Evolutionary conservation across 1,140 invertebrate genomes (phyloP).

Genomic region (Cyclargus thomasi): DNA sequence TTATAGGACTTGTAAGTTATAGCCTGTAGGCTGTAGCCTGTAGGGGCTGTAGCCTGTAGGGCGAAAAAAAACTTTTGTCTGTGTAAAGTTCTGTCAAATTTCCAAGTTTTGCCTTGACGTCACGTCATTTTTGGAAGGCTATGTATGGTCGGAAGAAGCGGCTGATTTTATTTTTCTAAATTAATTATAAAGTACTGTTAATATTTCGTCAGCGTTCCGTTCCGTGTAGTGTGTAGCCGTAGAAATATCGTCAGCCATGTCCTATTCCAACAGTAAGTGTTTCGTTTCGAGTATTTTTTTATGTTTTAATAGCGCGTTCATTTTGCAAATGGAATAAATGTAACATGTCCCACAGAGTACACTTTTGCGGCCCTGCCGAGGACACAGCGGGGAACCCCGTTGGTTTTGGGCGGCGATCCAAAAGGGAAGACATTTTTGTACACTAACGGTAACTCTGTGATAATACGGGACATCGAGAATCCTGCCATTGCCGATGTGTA

Average conservation of each 20-base stretch:
- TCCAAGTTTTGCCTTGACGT: slow-evolving; percentile 34
- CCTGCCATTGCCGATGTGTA: slow-evolving; percentile 95
- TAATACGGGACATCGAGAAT: slow-evolving; percentile 97
- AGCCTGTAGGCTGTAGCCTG: too few relatives aligned
- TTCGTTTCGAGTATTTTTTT: slow-evolving; percentile 26
- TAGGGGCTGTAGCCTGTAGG: too few relatives aligned
- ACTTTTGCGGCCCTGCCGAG: slow-evolving; percentile 94
- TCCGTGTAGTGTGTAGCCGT: slow-evolving; percentile 39
- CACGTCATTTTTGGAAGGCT: slow-evolving; percentile 64
- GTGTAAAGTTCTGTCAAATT: slow-evolving; percentile 19
- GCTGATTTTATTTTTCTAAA: slow-evolving; percentile 62
- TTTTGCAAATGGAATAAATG: slow-evolving; percentile 25
- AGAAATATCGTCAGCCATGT: slow-evolving; percentile 52
- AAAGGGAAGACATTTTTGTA: slow-evolving; percentile 99
- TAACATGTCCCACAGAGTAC: slow-evolving; percentile 81
- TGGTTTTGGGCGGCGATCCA: slow-evolving; percentile 95
- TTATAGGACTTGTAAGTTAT: too few relatives aligned
- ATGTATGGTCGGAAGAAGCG: slow-evolving; percentile 51
- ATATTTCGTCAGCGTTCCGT: slow-evolving; percentile 39
- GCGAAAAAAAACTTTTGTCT: not conserved
- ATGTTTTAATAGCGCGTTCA: slow-evolving; percentile 20
- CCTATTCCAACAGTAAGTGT: slow-evolving; percentile 71
- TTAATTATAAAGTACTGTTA: slow-evolving; percentile 56
- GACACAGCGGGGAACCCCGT: slow-evolving; percentile 93
- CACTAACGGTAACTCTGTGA: slow-evolving; percentile 97